Evolutionary conservation across 2,113 vertebrate species (phyloP).

Genomic region (Tringa solitaria): DNA sequence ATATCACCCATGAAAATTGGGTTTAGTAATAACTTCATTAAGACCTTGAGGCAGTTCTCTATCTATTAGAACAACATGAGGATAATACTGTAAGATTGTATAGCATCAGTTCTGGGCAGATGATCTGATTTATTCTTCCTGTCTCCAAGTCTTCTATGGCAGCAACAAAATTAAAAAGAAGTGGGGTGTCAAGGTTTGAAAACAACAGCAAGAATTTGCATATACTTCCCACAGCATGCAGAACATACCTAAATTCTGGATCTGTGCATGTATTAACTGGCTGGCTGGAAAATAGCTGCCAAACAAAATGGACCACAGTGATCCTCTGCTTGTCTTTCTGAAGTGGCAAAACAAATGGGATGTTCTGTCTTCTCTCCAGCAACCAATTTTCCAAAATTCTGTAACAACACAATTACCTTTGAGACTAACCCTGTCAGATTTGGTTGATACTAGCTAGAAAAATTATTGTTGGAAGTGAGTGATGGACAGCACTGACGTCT

Average conservation of each 20-base stretch:
- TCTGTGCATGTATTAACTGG: not conserved
- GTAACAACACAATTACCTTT: not conserved
- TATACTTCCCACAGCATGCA: not conserved
- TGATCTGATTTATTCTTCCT: constrained; percentile 57
- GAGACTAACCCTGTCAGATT: not conserved
- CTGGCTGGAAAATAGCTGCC: not conserved
- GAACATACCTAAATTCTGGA: not conserved
- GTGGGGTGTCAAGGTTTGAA: not conserved
- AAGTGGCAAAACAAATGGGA: not conserved
- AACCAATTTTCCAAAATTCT: not conserved
- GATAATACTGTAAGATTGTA: constrained; percentile 1
- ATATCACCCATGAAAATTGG: not conserved
- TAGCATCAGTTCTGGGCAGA: constrained; percentile 5
- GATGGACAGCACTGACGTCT: not conserved
- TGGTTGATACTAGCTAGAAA: not conserved
- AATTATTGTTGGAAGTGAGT: not conserved
- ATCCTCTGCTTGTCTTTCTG: not conserved
- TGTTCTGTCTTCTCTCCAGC: not conserved
- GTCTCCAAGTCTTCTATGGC: constrained; percentile 22
- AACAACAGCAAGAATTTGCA: not conserved
- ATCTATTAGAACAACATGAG: constrained; percentile 1
- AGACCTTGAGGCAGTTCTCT: constrained; percentile 18
- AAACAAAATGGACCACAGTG: not conserved
- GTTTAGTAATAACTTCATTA: constrained; percentile 40
- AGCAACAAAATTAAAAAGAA: constrained; percentile 44